Conservation (phyloP, 2,888 invertebrate genomes). For the Hydriomena furcata region DNA sequence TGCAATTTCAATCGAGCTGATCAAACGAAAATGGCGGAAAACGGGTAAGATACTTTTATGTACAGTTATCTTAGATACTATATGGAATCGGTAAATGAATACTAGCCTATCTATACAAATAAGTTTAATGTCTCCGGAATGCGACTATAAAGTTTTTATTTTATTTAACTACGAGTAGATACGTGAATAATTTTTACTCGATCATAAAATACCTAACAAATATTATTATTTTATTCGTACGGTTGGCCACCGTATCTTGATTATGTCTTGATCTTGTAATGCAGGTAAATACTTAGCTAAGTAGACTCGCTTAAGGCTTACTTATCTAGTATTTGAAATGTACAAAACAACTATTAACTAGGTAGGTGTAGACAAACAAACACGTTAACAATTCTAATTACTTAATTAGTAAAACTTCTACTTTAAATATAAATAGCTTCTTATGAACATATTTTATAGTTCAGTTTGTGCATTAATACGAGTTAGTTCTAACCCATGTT, state of each 20-base stretch:
- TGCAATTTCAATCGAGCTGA: slow-evolving; percentile 33
- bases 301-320: neutral
- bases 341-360: neutral
- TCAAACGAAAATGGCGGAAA: slow-evolving; percentile 60
- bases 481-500: too few species aligned
- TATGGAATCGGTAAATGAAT: too few species aligned
- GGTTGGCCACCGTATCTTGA: too few species aligned
- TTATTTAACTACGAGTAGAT: too few species aligned
- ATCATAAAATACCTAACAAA: too few species aligned
- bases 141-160: too few species aligned
- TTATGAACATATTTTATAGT: too few species aligned
- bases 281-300: neutral
- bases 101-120: too few species aligned
- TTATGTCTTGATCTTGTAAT: too few species aligned
- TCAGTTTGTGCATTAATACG: neutral
- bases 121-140: too few species aligned
- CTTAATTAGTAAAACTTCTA: slow-evolving; percentile 7
- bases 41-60: slow-evolving; percentile 59
- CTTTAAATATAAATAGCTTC: neutral
- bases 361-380: neutral
- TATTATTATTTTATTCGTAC: too few species aligned
- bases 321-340: neutral
- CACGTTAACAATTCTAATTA: slow-evolving; percentile 4
- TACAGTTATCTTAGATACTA: neutral
- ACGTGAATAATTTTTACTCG: too few species aligned